Conservation (phyloP, 2,888 invertebrate species). For the Eupithecia dodoneata region DNA sequence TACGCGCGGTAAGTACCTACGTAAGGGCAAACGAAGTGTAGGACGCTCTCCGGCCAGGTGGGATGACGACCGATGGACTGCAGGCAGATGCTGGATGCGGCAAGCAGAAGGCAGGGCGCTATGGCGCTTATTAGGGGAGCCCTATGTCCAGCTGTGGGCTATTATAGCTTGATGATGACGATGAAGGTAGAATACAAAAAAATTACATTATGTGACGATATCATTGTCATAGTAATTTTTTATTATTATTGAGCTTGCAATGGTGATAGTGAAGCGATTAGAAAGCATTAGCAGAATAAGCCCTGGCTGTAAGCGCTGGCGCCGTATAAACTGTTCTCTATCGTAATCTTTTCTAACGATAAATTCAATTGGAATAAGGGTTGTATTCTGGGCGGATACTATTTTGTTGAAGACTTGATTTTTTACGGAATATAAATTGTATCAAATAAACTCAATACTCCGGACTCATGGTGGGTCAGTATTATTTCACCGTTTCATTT, state of each 20-base stretch:
- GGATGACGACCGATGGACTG: no score
- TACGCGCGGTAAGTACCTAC: no score
- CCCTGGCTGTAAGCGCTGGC: slow-evolving; percentile 20
- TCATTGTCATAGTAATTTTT: background rate
- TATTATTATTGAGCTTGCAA: no score
- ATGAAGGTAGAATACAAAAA: slow-evolving; percentile 12
- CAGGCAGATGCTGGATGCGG: no score
- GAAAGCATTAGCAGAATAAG: background rate
- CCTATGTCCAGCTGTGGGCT: no score
- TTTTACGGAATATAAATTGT: background rate
- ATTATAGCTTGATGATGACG: no score
- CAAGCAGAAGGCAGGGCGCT: no score
- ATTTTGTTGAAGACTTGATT: background rate
- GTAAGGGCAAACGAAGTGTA: no score
- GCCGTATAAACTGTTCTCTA: slow-evolving; percentile 35
- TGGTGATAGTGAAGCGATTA: background rate
- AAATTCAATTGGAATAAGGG: slow-evolving; percentile 8
- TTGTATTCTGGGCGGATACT: background rate
- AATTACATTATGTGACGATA: slow-evolving; percentile 16
- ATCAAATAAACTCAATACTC: background rate
- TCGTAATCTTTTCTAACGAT: slow-evolving; percentile 35
- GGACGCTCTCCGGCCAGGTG: no score
- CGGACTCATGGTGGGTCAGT: background rate
- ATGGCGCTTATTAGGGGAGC: no score
- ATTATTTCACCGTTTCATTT: no score